A percentile compares a stretch with the other conserved stretches of the same genome.
phyloP scores from a whole-genome alignment of 1,140 invertebrate genomes.

The Ceratosolen fusciceps region DNA sequence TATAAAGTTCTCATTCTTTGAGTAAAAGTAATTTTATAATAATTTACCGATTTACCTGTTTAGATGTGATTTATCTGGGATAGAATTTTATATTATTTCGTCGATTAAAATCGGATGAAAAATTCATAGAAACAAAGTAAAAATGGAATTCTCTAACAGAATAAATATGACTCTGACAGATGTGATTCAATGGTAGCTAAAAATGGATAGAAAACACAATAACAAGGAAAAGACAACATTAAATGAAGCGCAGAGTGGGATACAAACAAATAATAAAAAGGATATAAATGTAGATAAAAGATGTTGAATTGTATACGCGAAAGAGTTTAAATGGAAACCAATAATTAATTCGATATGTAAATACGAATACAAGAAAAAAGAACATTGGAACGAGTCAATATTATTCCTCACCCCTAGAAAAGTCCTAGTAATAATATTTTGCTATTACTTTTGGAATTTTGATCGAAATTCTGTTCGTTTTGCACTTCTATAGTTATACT shows the following conservation, averaged over 20 bases:
- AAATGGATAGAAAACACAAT: background rate
- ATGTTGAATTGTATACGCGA: background rate
- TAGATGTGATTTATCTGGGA: background rate
- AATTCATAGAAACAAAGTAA: background rate
- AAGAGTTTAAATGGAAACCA: background rate
- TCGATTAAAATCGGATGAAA: slow-evolving; percentile 1
- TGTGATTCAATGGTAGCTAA: background rate
- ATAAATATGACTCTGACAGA: background rate
- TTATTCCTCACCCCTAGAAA: too few species aligned
- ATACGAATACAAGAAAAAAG: too few species aligned
- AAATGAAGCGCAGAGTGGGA: too few species aligned
- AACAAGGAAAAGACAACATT: too few species aligned
- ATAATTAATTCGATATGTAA: too few species aligned
- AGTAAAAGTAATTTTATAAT: background rate
- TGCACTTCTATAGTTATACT: too few species aligned
- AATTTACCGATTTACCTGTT: too few species aligned
- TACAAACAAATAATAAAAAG: background rate
- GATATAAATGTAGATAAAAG: background rate
- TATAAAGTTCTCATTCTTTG: background rate
- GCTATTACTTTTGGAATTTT: too few species aligned
- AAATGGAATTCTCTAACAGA: background rate
- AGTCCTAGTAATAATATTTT: too few species aligned
- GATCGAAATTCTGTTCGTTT: too few species aligned
- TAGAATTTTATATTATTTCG: slow-evolving; percentile 17
- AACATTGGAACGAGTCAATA: too few species aligned